phyloP scores from a whole-genome alignment of 2,797 vertebrate species.

The Alfaro cultratus region DNA sequence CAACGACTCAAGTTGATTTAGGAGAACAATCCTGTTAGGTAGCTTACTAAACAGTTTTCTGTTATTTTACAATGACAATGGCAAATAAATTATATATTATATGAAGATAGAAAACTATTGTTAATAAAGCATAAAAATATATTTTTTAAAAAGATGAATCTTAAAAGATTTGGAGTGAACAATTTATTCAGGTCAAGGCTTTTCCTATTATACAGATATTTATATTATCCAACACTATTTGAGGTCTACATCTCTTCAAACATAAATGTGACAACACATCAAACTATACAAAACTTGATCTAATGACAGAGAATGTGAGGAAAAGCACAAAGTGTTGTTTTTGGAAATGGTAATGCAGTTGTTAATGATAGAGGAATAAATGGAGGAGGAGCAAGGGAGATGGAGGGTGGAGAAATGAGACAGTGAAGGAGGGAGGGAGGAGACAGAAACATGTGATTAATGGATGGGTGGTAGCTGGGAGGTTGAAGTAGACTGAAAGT shows the following conservation, averaged over 20 bases:
- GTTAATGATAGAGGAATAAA: slow-evolving; percentile 57
- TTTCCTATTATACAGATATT: not conserved
- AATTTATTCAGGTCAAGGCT: not conserved
- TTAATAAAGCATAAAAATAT: not conserved
- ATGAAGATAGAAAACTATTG: not conserved
- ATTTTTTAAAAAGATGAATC: not conserved
- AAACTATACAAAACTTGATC: slow-evolving; percentile 27
- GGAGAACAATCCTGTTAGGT: not conserved
- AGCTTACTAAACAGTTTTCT: not conserved
- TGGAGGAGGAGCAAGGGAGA: slow-evolving; percentile 65
- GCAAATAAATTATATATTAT: not conserved
- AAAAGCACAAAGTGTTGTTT: slow-evolving; percentile 42
- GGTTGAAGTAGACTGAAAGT: slow-evolving; percentile 79
- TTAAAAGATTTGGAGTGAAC: not conserved
- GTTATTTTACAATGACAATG: not conserved
- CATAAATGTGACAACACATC: slow-evolving; percentile 17
- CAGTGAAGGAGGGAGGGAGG: slow-evolving; percentile 72
- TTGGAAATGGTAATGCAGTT: slow-evolving; percentile 62
- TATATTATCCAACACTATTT: slow-evolving; percentile 19
- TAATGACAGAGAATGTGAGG: slow-evolving; percentile 31
- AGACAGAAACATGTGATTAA: slow-evolving; percentile 79
- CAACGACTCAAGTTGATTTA: not conserved
- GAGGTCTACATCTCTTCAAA: slow-evolving; percentile 12
- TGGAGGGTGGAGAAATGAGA: slow-evolving; percentile 71
- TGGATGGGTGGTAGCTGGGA: slow-evolving; percentile 77